phyloP scores from a whole-genome alignment of 2,797 vertebrate species.

The Phylloscopus collybita region DNA sequence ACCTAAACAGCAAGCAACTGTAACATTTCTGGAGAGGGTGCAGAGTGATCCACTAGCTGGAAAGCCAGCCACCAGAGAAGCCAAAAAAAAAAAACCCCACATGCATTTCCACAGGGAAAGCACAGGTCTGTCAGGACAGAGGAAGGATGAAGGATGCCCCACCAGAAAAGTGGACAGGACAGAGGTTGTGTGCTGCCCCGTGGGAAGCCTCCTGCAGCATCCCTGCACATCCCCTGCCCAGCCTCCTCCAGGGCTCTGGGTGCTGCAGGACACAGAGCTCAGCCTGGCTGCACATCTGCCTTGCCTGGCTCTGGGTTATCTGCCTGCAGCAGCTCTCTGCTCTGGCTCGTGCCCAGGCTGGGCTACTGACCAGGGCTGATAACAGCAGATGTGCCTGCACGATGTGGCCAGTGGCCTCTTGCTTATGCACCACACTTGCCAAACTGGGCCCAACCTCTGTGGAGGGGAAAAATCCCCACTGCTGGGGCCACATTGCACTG shows the following conservation, averaged over 20 bases:
- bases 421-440: rapidly evolving
- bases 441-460: rapidly evolving
- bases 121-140: rapidly evolving
- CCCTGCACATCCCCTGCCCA: too few species aligned
- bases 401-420: rapidly evolving
- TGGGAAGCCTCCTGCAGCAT: not conserved
- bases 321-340: not conserved
- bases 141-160: not conserved
- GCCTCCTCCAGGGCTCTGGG: not conserved
- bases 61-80: not conserved
- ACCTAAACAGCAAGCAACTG: not conserved
- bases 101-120: not conserved
- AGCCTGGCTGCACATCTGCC: not conserved
- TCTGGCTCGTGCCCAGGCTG: rapidly evolving
- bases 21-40: not conserved
- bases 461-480: not conserved
- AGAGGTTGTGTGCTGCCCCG: not conserved
- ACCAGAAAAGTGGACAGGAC: rapidly evolving
- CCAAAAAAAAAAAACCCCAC: not conserved
- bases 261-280: rapidly evolving
- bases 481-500: rapidly evolving
- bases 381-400: not conserved
- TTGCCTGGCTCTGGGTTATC: not conserved
- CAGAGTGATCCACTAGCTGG: not conserved
- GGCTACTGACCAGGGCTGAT: rapidly evolving